Evolutionary conservation across 2,888 invertebrate genomes (phyloP).

Genomic region (Calameuta filiformis): DNA sequence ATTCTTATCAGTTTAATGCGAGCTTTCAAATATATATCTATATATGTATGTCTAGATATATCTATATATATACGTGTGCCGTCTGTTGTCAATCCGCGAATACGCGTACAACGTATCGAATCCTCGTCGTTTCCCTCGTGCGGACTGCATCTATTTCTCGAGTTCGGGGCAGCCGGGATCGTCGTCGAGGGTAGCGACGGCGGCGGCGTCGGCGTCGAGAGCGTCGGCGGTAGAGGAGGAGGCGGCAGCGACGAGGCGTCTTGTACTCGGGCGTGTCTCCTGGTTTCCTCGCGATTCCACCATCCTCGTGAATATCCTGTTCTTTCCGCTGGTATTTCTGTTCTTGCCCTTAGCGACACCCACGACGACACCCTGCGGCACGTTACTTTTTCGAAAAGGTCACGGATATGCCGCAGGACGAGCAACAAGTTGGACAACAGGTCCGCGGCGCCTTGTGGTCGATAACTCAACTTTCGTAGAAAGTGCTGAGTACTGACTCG

Average conservation of each 20-base stretch:
- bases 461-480: conserved; percentile 47
- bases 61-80: background rate
- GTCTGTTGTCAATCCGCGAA: background rate
- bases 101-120: conserved; percentile 27
- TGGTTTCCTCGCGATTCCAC: background rate
- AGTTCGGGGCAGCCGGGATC: conserved; percentile 13
- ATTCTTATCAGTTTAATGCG: background rate
- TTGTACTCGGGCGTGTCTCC: background rate
- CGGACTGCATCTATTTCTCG: conserved; percentile 19
- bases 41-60: background rate
- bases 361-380: background rate
- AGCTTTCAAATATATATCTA: background rate
- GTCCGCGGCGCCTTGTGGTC: conserved; percentile 54
- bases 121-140: conserved; percentile 32
- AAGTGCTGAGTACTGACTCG: conserved; percentile 9
- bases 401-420: conserved; percentile 37
- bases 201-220: background rate
- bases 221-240: background rate
- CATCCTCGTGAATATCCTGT: background rate
- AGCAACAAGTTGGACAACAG: conserved; percentile 67
- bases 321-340: background rate
- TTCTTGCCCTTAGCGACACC: background rate
- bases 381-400: background rate
- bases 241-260: background rate
- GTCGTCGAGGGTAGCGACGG: background rate